These are phyloP conservation scores for Crepidodera aurea DNA, from an alignment of 2,888 invertebrate species.

Conservation along the genomic window DNA sequence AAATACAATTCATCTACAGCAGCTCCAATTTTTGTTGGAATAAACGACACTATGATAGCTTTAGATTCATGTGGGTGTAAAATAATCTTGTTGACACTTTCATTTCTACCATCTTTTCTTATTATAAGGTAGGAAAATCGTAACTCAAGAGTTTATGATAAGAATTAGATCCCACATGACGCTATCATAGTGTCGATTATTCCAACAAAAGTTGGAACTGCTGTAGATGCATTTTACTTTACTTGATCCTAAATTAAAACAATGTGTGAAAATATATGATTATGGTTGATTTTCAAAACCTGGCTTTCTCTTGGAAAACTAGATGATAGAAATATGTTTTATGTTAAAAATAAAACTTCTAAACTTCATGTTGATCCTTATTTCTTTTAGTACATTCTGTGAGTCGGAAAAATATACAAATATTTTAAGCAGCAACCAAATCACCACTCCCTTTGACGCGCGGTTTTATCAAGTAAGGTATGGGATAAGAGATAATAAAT, in stretches of 20 bases:
- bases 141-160: conserved; percentile 65
- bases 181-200: conserved; percentile 66
- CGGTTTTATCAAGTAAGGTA: no score
- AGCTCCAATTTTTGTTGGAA: conserved; percentile 65
- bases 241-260: conserved; percentile 53
- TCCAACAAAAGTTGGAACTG: conserved; percentile 65
- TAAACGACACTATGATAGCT: conserved; percentile 65
- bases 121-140: conserved; percentile 64
- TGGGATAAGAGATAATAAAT: no score
- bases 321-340: conserved; percentile 61
- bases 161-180: conserved; percentile 69
- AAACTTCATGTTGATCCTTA: conserved; percentile 51
- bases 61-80: conserved; percentile 68
- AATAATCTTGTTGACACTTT: conserved; percentile 56
- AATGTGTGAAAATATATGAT: conserved; percentile 64
- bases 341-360: conserved; percentile 62
- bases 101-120: conserved; percentile 53
- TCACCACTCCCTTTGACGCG: no score
- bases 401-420: no score
- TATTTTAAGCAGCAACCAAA: no score
- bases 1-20: conserved; percentile 66
- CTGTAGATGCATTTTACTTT: conserved; percentile 66
- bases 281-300: conserved; percentile 62
- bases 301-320: conserved; percentile 68
- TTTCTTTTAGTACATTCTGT: no score